phyloP scores from a whole-genome alignment of 2,113 vertebrate genomes.

The Halcyon senegalensis region DNA sequence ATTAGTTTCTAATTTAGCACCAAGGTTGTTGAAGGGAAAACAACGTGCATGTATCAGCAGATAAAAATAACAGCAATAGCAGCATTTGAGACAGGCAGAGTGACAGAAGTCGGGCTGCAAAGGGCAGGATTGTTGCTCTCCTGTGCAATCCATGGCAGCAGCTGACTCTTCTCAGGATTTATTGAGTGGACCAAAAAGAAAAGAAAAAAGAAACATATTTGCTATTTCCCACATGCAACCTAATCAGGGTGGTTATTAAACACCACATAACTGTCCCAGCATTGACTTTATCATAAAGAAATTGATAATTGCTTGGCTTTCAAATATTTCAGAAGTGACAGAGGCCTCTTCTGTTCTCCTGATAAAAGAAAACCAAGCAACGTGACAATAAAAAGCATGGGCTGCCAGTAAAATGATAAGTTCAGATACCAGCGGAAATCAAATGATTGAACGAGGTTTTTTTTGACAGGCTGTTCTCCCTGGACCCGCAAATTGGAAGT shows the following conservation, averaged over 20 bases:
- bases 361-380: not conserved
- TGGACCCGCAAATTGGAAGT: not conserved
- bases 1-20: conserved; percentile 46
- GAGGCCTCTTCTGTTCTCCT: not conserved
- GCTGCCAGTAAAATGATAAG: not conserved
- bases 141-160: not conserved
- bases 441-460: not conserved
- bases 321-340: not conserved
- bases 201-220: not conserved
- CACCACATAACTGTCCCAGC: not conserved
- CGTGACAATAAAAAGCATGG: not conserved
- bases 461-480: not conserved
- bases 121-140: not conserved
- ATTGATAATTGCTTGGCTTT: not conserved
- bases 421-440: not conserved
- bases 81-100: not conserved
- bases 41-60: not conserved
- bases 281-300: not conserved
- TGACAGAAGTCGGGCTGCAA: not conserved
- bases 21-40: conserved; percentile 32
- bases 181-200: not conserved
- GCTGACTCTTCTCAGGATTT: not conserved
- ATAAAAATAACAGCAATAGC: conserved; percentile 44
- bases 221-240: not conserved
- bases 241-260: not conserved